Conservation (phyloP, 2,888 invertebrate genomes). For the Oscheius sp. region DNA sequence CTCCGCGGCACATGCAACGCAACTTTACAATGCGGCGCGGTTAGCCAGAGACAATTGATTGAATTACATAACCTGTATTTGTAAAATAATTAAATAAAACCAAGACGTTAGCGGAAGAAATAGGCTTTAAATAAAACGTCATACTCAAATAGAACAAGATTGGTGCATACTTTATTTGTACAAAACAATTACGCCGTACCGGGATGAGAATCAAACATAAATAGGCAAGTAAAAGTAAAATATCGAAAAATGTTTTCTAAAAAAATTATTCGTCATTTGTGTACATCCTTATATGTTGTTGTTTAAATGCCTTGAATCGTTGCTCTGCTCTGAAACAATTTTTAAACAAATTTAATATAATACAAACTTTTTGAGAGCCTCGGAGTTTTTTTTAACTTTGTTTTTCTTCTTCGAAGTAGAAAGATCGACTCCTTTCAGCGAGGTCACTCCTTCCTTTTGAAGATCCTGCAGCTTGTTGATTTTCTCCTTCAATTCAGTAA, state of each 20-base stretch:
- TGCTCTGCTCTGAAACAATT: slow-evolving; percentile 16
- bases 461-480: slow-evolving; percentile 48
- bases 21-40: too few species aligned
- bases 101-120: too few species aligned
- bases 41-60: too few species aligned
- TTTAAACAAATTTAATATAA: neutral
- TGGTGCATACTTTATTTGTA: slow-evolving; percentile 8
- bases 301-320: slow-evolving; percentile 10
- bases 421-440: slow-evolving; percentile 38
- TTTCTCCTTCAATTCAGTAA: slow-evolving; percentile 43
- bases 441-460: slow-evolving; percentile 50
- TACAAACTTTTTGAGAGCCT: slow-evolving; percentile 12
- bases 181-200: slow-evolving; percentile 7
- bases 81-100: too few species aligned
- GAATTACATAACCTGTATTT: too few species aligned
- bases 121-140: too few species aligned
- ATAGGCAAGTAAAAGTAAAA: neutral
- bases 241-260: neutral
- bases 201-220: slow-evolving; percentile 9
- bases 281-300: slow-evolving; percentile 4
- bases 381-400: neutral
- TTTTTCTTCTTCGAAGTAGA: neutral
- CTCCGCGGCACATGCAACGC: too few species aligned
- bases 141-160: neutral
- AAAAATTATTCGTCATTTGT: neutral